A percentile compares a stretch with the other conserved stretches of the same genome.
Evolutionary conservation across 1,140 invertebrate species (phyloP).

Genomic region (Melanaphis sacchari): DNA sequence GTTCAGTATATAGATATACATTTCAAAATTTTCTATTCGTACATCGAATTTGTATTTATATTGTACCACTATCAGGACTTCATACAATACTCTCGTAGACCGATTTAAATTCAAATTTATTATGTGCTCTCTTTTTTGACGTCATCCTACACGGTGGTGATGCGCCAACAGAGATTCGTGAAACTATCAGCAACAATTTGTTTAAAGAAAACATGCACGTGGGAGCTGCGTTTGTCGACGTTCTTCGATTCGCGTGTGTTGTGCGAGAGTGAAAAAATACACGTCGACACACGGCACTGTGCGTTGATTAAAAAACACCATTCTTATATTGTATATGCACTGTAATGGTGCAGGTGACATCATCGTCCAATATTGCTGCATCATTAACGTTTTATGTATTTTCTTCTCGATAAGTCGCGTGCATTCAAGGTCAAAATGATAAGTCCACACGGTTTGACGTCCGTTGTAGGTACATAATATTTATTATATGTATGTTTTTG

Average conservation of each 20-base stretch:
- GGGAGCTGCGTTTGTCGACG: not conserved
- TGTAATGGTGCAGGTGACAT: slow-evolving; percentile 3
- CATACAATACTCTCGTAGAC: not conserved
- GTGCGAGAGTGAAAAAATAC: not conserved
- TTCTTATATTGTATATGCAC: not conserved
- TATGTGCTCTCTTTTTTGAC: not conserved
- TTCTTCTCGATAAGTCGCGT: slow-evolving; percentile 16
- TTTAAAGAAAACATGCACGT: not conserved
- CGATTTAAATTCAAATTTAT: not conserved
- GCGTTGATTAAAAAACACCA: not conserved
- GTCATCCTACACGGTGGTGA: not conserved
- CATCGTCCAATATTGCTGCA: slow-evolving; percentile 24
- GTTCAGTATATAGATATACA: not conserved
- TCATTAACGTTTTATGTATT: not conserved
- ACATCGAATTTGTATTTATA: not conserved
- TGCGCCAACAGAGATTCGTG: not conserved
- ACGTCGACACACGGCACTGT: not conserved
- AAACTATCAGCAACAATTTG: not conserved
- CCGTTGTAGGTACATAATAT: not conserved
- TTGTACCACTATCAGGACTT: not conserved
- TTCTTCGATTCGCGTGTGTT: not conserved
- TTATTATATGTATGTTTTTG: not conserved
- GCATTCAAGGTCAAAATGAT: slow-evolving; percentile 1
- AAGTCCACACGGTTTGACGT: not conserved
- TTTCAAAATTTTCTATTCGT: not conserved